Conservation (phyloP, 2,113 vertebrate genomes). For the Lonchura striata region DNA sequence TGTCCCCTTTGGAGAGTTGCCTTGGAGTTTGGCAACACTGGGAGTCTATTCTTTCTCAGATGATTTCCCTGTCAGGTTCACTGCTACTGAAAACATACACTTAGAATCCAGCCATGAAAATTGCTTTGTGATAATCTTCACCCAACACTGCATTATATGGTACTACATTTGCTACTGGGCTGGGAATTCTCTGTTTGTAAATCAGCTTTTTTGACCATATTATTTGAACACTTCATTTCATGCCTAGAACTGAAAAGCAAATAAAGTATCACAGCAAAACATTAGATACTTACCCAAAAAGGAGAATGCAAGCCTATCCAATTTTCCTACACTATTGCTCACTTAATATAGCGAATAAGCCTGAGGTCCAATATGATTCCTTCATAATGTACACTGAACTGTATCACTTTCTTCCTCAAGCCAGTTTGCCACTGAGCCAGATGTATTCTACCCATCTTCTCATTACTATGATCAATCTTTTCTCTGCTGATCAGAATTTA, state of each 20-base stretch:
- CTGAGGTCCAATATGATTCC: background rate
- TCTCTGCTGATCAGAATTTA: conserved; percentile 48
- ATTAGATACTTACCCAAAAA: conserved; percentile 28
- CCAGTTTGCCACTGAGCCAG: background rate
- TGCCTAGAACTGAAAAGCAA: background rate
- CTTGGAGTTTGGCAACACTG: background rate
- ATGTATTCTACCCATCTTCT: background rate
- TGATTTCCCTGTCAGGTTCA: conserved; percentile 9
- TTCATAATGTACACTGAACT: background rate
- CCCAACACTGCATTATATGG: conserved; percentile 15
- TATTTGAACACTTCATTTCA: conserved; percentile 47
- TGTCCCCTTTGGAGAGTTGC: background rate
- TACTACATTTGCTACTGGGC: background rate
- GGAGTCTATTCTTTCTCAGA: background rate
- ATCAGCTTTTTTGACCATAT: conserved; percentile 16
- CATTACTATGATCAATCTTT: conserved; percentile 34
- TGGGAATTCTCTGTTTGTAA: conserved; percentile 38
- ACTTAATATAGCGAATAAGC: background rate
- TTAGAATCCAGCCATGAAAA: conserved; percentile 56
- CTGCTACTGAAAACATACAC: background rate
- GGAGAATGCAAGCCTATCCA: background rate
- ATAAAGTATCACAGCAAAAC: background rate
- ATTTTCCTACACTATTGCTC: conserved; percentile 15
- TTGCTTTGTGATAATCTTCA: background rate
- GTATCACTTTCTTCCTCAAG: background rate